phyloP scores from a whole-genome alignment of 2,113 vertebrate species.

The Elaphurus davidianus region DNA sequence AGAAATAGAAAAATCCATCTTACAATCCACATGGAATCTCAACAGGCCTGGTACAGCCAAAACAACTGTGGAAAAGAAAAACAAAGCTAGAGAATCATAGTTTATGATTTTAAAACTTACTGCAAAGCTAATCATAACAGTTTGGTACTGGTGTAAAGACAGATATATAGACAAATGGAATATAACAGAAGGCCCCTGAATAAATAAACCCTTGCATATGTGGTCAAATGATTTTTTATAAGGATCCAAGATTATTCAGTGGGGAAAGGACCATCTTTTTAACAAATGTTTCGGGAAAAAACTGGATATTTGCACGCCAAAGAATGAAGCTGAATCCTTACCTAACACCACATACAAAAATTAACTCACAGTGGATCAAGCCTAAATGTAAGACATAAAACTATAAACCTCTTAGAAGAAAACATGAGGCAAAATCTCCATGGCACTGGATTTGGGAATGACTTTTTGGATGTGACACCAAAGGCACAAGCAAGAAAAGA shows the following conservation, averaged over 20 bases:
- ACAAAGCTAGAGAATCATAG: background rate
- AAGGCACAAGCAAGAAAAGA: background rate
- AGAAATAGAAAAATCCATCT: background rate
- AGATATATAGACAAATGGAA: background rate
- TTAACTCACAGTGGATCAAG: background rate
- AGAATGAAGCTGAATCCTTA: background rate
- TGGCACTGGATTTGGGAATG: background rate
- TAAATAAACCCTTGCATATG: background rate
- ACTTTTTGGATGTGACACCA: background rate
- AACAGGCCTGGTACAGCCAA: background rate
- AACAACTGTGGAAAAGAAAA: background rate
- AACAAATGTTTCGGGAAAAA: background rate
- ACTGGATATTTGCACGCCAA: background rate
- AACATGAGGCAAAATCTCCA: background rate
- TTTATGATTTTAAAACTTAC: background rate
- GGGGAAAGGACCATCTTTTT: background rate
- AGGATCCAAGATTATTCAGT: background rate
- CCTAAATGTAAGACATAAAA: background rate
- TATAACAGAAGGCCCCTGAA: background rate
- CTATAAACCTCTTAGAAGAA: background rate
- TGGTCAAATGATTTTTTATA: background rate
- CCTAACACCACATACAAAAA: background rate
- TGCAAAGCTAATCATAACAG: background rate
- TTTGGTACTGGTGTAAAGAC: background rate
- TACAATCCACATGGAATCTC: background rate